Percentiles rank a stretch among this genome's conserved stretches.
Evolutionary conservation across 2,888 invertebrate species (phyloP).

Genomic region (Abrostola triplasia): DNA sequence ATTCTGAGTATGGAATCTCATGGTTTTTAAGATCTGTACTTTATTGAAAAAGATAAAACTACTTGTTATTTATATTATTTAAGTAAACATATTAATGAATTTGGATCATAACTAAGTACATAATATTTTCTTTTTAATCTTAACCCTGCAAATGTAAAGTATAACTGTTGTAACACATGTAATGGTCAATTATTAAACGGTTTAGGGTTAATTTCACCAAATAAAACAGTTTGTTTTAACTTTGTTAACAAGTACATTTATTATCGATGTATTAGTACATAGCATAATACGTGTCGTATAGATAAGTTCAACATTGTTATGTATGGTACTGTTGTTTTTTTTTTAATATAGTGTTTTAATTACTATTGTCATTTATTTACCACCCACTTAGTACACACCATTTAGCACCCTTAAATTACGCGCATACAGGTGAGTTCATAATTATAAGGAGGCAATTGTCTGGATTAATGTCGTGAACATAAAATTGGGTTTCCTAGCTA

Average conservation of each 20-base stretch:
- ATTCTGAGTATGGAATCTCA: constrained; percentile 49
- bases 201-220: constrained; percentile 39
- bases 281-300: constrained; percentile 28
- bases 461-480: too few species aligned
- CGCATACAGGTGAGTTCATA: too few species aligned
- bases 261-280: constrained; percentile 34
- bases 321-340: constrained; percentile 54
- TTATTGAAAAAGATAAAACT: background rate
- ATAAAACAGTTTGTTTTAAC: constrained; percentile 39
- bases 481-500: too few species aligned
- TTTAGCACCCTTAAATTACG: too few species aligned
- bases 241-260: constrained; percentile 10
- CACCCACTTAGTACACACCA: too few species aligned
- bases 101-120: background rate
- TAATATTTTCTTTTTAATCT: background rate
- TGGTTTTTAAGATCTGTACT: constrained; percentile 13
- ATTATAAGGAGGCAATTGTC: too few species aligned
- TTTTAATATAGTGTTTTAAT: constrained; percentile 50
- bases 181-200: constrained; percentile 44
- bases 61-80: background rate
- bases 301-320: constrained; percentile 46
- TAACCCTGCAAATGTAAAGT: constrained; percentile 12
- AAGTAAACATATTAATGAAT: background rate
- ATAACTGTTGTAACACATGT: constrained; percentile 22
- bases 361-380: constrained; percentile 17